These are phyloP conservation scores for Mylabris phalerata DNA, from an alignment of 1,140 invertebrate species.

Conservation along the genomic window DNA sequence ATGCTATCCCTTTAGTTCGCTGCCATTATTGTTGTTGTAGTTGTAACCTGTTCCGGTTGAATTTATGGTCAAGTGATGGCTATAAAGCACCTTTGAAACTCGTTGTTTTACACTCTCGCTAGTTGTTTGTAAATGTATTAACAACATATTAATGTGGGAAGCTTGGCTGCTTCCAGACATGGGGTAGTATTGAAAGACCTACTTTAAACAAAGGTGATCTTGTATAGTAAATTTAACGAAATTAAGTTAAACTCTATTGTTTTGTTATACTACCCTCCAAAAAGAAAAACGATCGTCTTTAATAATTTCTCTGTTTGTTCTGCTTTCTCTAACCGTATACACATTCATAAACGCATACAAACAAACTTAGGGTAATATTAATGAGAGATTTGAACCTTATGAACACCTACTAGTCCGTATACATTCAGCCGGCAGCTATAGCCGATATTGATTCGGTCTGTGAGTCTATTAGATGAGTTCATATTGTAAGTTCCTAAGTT, in stretches of 20 bases:
- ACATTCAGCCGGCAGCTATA: not conserved
- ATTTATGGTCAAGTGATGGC: constrained; percentile 27
- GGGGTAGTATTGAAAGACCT: too few relatives aligned
- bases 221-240: too few relatives aligned
- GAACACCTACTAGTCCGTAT: not conserved
- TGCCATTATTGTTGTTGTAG: too few relatives aligned
- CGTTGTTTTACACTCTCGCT: not conserved
- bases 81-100: constrained; percentile 25
- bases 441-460: constrained; percentile 6
- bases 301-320: too few relatives aligned
- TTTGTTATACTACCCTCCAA: too few relatives aligned
- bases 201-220: too few relatives aligned
- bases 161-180: too few relatives aligned
- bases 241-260: too few relatives aligned
- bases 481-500: constrained; percentile 17
- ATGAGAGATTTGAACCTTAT: not conserved
- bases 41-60: not conserved
- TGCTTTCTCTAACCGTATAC: too few relatives aligned
- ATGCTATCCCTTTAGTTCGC: too few relatives aligned
- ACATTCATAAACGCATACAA: too few relatives aligned
- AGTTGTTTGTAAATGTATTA: constrained; percentile 4
- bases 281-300: too few relatives aligned
- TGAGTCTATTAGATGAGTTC: constrained; percentile 15
- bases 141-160: not conserved
- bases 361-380: not conserved